Conservation (phyloP, 2,113 vertebrate genomes). For the Nerophis lumbriciformis region DNA sequence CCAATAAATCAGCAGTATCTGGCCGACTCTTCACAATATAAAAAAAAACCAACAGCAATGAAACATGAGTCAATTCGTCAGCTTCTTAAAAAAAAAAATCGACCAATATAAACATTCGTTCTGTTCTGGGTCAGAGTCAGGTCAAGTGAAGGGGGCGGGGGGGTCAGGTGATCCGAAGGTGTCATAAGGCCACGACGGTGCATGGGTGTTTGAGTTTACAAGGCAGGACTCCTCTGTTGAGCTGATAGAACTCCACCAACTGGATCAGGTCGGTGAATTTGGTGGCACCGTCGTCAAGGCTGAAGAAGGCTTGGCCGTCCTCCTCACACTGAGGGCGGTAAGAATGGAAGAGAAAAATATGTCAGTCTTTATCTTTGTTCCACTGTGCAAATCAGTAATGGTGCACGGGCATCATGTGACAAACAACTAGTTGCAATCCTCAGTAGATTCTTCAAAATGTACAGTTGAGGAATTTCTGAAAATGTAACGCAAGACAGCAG, state of each 20-base stretch:
- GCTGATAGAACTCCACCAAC: slow-evolving; percentile 98
- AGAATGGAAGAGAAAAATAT: too few species aligned
- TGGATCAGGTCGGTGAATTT: slow-evolving; percentile 98
- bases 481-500: too few species aligned
- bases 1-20: slow-evolving; percentile 44
- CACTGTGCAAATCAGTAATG: too few species aligned
- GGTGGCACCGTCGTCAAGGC: slow-evolving; percentile 94
- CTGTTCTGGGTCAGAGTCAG: slow-evolving; percentile 56
- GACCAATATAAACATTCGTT: slow-evolving; percentile 22
- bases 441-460: too few species aligned
- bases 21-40: slow-evolving; percentile 22
- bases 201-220: slow-evolving; percentile 98
- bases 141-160: slow-evolving; percentile 42
- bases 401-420: too few species aligned
- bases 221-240: slow-evolving; percentile 96
- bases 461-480: too few species aligned
- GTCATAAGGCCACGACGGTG: slow-evolving; percentile 97
- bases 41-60: slow-evolving; percentile 24
- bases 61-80: slow-evolving; percentile 58
- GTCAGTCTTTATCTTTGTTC: too few species aligned
- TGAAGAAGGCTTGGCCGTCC: slow-evolving; percentile 93
- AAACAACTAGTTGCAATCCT: too few species aligned
- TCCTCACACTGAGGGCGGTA: slow-evolving; percentile 79
- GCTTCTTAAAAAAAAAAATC: slow-evolving; percentile 43
- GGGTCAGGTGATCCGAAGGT: slow-evolving; percentile 41